These are phyloP conservation scores for Cheilosia vulpina DNA, from an alignment of 2,888 invertebrate species.

Conservation along the genomic window DNA sequence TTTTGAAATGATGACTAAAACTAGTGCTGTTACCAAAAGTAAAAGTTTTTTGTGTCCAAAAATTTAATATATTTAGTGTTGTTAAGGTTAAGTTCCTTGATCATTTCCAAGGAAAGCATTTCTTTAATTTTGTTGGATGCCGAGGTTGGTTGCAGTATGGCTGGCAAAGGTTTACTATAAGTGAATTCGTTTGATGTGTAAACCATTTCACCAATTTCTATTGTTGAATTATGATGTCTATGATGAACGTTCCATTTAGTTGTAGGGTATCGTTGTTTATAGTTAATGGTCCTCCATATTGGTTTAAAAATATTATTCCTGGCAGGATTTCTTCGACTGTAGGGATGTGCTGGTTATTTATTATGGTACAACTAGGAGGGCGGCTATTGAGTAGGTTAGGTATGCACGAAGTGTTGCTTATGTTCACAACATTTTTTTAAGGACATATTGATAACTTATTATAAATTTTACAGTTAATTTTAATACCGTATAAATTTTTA, in stretches of 20 bases:
- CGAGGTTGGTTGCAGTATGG: slow-evolving; percentile 27
- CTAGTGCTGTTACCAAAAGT: background rate
- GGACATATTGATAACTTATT: too few relatives aligned
- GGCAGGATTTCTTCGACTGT: too few relatives aligned
- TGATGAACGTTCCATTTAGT: background rate
- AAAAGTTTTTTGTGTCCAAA: slow-evolving; percentile 7
- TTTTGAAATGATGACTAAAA: background rate
- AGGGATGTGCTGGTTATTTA: too few relatives aligned
- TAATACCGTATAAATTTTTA: too few relatives aligned
- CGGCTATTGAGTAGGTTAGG: too few relatives aligned
- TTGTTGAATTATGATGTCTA: too few relatives aligned
- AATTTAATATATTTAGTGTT: slow-evolving; percentile 1
- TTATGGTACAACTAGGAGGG: too few relatives aligned
- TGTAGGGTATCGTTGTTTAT: background rate
- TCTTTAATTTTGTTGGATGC: slow-evolving; percentile 4
- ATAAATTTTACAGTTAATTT: too few relatives aligned
- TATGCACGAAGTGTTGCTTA: too few relatives aligned
- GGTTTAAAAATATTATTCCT: too few relatives aligned
- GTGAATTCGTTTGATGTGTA: slow-evolving; percentile 13
- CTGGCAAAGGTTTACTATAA: slow-evolving; percentile 1
- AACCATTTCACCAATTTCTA: slow-evolving; percentile 9
- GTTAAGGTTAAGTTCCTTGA: background rate
- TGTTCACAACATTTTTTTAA: too few relatives aligned
- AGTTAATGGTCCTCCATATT: too few relatives aligned
- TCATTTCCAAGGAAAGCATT: background rate